phyloP scores from a whole-genome alignment of 2,113 vertebrate genomes.

The Leucopsar rothschildi region DNA sequence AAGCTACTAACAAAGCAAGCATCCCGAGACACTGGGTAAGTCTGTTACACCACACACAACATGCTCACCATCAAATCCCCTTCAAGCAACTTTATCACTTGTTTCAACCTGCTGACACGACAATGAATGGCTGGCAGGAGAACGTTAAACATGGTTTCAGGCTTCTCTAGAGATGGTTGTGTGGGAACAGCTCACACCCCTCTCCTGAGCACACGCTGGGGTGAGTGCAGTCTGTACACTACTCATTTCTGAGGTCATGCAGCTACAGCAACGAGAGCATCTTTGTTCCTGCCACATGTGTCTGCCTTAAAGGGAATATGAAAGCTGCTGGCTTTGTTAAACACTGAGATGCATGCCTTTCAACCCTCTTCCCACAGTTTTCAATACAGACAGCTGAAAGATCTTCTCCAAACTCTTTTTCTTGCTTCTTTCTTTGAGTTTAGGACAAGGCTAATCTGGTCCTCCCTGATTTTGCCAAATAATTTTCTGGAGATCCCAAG shows the following conservation, averaged over 20 bases:
- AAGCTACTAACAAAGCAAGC: neutral
- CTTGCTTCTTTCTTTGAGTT: neutral
- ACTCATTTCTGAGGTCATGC: neutral
- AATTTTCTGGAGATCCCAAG: neutral
- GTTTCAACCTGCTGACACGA: neutral
- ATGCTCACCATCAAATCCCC: neutral
- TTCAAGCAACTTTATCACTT: neutral
- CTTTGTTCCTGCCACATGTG: neutral
- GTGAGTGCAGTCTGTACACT: rapidly evolving
- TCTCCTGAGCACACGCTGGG: neutral
- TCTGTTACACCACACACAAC: neutral
- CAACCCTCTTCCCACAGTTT: neutral
- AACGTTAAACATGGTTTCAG: neutral
- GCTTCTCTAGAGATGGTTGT: neutral
- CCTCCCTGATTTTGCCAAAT: neutral
- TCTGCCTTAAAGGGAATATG: neutral
- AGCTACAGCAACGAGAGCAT: neutral
- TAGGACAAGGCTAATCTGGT: neutral
- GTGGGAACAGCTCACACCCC: neutral
- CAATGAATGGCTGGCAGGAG: neutral
- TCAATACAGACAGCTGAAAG: neutral
- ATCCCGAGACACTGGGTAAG: neutral
- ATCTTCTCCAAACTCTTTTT: neutral
- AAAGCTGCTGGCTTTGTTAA: neutral
- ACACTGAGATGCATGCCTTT: neutral